Base-by-base conservation (phyloP, 1,140 invertebrate species). In the Papilio machaon region DNA sequence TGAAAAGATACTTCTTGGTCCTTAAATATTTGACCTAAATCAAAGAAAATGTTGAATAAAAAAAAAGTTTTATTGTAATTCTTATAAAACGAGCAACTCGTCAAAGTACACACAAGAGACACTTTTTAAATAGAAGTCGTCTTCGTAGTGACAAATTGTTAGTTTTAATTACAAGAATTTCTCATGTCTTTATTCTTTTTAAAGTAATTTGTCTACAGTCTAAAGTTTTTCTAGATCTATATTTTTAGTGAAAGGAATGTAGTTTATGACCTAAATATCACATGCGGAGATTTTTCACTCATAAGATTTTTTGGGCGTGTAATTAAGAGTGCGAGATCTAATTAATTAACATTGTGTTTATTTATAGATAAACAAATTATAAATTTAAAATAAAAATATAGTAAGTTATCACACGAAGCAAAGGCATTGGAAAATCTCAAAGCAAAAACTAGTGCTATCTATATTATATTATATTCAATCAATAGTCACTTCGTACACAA, bases 111-210 rank as follows among this genome's bases (percentile, higher is more conserved):
- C 64, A 70, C 64, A 38, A 70, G 64, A 70, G 64, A 35, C 64
- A 13, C 30, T 70, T 35, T 35, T 30, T 70, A 15, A 70, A 35
- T 70, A 23, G 30, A 35, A 70, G 64, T 70, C 64, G 64, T 70
- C 64, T 70, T 70, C 64, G 23, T 70, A 2, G 64, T 70, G 64
- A 70, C 23, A 70, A 35, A 70, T 38, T 35, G 11, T 38, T 70
- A 70, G 30, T 70, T 70, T 70, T 70, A 70, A 70, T 70, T 70
- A 70, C 13, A 70, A 70, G 30, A 70, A 70, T 70, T 70, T 70
- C 23, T 70, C 64, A 13, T 70, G 64, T 70, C 64, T 70, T 70
- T 15, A 70, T 70, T 15, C 64, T 70, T 70, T 70, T 35, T 4
- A 70, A 70, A 70, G 10, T 70, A 38, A 70, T 70, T 70, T 70